These are phyloP conservation scores for Lycorma delicatula DNA, from an alignment of 1,140 invertebrate genomes.

Conservation along the genomic window DNA sequence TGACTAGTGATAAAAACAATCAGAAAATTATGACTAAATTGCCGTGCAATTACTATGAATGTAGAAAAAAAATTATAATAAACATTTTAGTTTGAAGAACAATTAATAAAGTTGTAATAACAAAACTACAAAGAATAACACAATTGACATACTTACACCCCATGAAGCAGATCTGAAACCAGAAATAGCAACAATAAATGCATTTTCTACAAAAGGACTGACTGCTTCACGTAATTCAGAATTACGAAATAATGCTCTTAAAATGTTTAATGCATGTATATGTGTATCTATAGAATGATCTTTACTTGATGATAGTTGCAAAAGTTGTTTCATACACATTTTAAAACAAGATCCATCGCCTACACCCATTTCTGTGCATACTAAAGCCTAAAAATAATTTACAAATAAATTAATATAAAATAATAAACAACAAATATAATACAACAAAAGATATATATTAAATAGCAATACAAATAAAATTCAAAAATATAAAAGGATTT, in stretches of 20 bases:
- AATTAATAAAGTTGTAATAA: too few species aligned
- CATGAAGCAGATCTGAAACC: constrained; percentile 68
- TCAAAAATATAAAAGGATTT: too few species aligned
- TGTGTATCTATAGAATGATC: constrained; percentile 42
- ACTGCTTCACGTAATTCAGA: constrained; percentile 63
- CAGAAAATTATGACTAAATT: too few species aligned
- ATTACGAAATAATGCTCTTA: constrained; percentile 70
- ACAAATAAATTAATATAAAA: too few species aligned
- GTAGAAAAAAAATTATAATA: constrained; percentile 11
- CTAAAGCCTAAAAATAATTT: constrained; percentile 51
- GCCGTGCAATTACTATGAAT: too few species aligned
- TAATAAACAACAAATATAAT: too few species aligned
- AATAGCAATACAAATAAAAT: too few species aligned
- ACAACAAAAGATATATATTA: too few species aligned
- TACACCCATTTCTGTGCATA: constrained; percentile 58
- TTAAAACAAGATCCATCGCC: constrained; percentile 47
- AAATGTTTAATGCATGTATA: constrained; percentile 78
- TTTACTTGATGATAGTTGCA: constrained; percentile 39
- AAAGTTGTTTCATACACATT: constrained; percentile 47
- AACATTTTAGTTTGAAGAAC: too few species aligned
- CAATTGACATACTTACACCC: constrained; percentile 50
- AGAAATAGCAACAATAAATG: constrained; percentile 56
- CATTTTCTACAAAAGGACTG: constrained; percentile 53
- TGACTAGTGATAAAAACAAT: too few species aligned
- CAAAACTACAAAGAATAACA: too few species aligned